A percentile compares a stretch with the other conserved stretches of the same genome.
Evolutionary conservation across 2,113 vertebrate genomes (phyloP).

Genomic region (Papio anubis): DNA sequence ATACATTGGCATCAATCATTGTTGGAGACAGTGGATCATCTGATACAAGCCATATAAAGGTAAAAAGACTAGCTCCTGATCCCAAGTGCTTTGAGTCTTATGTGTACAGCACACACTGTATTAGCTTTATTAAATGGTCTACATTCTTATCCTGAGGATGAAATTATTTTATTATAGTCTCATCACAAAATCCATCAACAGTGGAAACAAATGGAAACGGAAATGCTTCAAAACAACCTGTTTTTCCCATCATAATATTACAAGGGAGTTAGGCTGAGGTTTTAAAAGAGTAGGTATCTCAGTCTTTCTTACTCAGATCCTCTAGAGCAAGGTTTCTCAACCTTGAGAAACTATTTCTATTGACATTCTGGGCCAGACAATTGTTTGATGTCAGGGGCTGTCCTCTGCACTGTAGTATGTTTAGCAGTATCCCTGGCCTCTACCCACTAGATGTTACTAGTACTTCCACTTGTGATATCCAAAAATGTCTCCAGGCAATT

Average conservation of each 20-base stretch:
- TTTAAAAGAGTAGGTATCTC: background rate
- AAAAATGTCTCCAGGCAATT: background rate
- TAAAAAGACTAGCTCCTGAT: background rate
- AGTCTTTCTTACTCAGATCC: background rate
- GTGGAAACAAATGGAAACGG: background rate
- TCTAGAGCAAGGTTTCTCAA: background rate
- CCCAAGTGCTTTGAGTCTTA: background rate
- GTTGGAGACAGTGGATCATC: background rate
- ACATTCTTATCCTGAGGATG: background rate
- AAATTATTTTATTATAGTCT: background rate
- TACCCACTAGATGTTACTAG: background rate
- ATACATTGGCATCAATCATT: background rate
- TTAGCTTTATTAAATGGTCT: background rate
- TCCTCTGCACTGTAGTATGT: background rate
- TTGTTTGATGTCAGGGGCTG: background rate
- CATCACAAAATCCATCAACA: slow-evolving; percentile 1
- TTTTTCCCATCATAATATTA: background rate
- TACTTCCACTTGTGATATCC: background rate
- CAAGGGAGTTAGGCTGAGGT: background rate
- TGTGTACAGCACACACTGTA: background rate
- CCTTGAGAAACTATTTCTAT: background rate
- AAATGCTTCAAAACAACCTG: background rate
- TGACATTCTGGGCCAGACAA: background rate
- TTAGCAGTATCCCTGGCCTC: background rate
- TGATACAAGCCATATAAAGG: background rate